Evolutionary conservation across 1,140 invertebrate genomes (phyloP).

Genomic region (Lineus longissimus): DNA sequence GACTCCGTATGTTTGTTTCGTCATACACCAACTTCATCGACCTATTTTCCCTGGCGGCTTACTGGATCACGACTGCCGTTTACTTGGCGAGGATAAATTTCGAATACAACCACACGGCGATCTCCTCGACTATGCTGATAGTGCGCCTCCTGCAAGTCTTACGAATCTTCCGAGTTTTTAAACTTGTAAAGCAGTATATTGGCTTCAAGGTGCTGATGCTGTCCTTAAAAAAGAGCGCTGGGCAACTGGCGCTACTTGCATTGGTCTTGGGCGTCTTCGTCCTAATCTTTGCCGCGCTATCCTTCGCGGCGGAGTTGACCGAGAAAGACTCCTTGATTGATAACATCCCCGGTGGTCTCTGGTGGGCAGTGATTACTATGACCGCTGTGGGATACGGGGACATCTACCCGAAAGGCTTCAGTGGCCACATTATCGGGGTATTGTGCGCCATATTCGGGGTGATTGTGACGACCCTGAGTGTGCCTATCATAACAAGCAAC

Average conservation of each 20-base stretch:
- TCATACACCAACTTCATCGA: neutral
- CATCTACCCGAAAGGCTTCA: constrained; percentile 14
- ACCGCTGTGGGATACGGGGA: constrained; percentile 29
- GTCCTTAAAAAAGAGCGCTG: neutral
- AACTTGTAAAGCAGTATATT: neutral
- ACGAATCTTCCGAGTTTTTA: neutral
- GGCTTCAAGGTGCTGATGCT: constrained; percentile 3
- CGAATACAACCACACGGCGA: neutral
- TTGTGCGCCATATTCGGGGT: constrained; percentile 23
- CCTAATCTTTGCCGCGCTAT: neutral
- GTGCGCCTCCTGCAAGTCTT: neutral
- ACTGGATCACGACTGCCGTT: neutral
- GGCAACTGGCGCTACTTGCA: neutral
- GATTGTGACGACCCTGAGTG: constrained; percentile 19
- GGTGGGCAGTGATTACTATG: constrained; percentile 28
- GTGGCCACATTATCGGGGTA: constrained; percentile 22
- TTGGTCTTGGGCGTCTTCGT: neutral
- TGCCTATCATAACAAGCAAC: constrained; percentile 26
- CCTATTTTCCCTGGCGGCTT: neutral
- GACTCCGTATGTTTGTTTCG: neutral
- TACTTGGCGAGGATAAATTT: neutral
- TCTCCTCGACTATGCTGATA: neutral
- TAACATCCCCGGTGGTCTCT: constrained; percentile 3
- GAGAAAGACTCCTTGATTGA: neutral
- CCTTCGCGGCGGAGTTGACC: neutral